These are phyloP conservation scores for Arvicola amphibius DNA, from an alignment of 2,797 vertebrate species.

Conservation along the genomic window DNA sequence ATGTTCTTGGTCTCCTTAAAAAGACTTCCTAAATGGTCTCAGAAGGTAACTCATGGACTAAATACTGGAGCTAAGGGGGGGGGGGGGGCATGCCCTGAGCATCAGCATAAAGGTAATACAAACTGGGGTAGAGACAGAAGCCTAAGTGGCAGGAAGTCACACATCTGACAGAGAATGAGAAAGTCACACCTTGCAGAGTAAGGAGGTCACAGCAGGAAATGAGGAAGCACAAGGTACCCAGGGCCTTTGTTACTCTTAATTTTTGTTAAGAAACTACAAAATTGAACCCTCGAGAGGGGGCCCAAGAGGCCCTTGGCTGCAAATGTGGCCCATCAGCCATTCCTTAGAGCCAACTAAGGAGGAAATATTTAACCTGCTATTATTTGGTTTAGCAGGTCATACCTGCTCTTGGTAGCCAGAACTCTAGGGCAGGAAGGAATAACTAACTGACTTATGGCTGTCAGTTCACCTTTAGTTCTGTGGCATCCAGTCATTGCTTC, in stretches of 20 bases:
- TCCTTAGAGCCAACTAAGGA: not conserved
- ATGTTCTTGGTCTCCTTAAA: not conserved
- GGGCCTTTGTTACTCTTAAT: not conserved
- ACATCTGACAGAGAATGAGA: not conserved
- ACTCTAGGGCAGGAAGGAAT: not conserved
- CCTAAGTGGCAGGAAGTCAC: not conserved
- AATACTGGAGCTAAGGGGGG: not conserved
- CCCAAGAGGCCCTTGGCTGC: not conserved
- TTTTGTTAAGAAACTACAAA: not conserved
- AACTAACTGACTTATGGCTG: not conserved
- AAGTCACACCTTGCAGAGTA: not conserved
- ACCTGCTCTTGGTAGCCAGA: not conserved
- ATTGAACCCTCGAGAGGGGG: not conserved
- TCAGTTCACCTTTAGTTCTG: not conserved
- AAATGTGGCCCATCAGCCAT: not conserved
- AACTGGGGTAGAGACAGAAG: not conserved
- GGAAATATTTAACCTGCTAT: not conserved
- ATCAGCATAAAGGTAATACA: not conserved
- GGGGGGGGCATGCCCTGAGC: not conserved
- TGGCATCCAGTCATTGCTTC: not conserved
- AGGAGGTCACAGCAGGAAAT: not conserved
- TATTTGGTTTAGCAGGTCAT: not conserved
- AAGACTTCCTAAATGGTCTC: not conserved
- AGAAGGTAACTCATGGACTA: not conserved
- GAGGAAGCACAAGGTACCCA: not conserved